Conservation (phyloP, 2,888 invertebrate species). For the Odontothrips loti region DNA sequence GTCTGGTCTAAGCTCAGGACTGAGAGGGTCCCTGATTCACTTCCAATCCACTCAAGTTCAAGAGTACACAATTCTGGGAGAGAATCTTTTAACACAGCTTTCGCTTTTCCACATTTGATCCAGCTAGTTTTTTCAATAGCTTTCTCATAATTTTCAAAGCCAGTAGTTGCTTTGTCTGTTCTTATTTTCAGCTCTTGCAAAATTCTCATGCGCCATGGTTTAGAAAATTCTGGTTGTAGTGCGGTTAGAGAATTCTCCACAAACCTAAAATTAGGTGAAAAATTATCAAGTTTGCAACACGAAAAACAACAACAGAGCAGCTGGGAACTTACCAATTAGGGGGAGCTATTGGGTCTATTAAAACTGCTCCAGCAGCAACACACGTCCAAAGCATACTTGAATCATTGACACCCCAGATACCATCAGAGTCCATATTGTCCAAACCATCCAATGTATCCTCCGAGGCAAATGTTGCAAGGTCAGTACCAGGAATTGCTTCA, state of each 20-base stretch:
- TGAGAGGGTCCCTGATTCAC: conserved; percentile 67
- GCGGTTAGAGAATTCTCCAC: conserved; percentile 50
- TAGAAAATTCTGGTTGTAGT: conserved; percentile 45
- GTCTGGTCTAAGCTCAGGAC: conserved; percentile 74
- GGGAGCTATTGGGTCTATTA: conserved; percentile 64
- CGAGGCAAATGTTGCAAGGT: conserved; percentile 74
- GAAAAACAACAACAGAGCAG: conserved; percentile 30
- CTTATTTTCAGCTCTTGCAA: conserved; percentile 63
- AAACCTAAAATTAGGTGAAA: conserved; percentile 47
- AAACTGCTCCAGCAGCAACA: conserved; percentile 75
- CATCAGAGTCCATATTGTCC: neutral
- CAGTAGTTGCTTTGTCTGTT: conserved; percentile 45
- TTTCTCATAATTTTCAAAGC: conserved; percentile 62
- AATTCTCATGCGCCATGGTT: conserved; percentile 71
- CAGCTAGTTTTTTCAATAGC: conserved; percentile 68
- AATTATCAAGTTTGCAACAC: conserved; percentile 33
- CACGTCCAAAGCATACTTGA: conserved; percentile 78
- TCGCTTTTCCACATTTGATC: conserved; percentile 77
- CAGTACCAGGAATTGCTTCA: conserved; percentile 81
- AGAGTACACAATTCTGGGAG: conserved; percentile 65
- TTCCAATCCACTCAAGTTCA: conserved; percentile 76
- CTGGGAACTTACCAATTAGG: conserved; percentile 64
- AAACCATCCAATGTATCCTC: neutral
- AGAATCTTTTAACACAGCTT: conserved; percentile 48
- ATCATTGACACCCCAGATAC: conserved; percentile 59